Evolutionary conservation across 2,113 vertebrate species (phyloP).

Genomic region (Promerops cafer): DNA sequence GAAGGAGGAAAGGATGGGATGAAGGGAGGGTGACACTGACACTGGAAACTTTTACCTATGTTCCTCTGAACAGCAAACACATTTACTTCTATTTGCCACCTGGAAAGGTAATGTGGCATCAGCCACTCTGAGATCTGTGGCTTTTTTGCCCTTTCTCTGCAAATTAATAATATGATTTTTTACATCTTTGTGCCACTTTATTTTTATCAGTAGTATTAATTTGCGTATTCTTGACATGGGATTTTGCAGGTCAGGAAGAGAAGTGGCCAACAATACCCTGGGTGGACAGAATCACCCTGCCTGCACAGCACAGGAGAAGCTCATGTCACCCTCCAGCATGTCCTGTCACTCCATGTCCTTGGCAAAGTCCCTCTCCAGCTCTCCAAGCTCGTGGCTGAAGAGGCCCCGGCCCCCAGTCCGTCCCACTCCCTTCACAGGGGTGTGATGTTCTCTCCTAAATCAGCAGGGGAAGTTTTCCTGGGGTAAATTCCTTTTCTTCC

Average conservation of each 20-base stretch:
- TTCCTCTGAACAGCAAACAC: slow-evolving; percentile 16
- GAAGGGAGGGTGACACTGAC: background rate
- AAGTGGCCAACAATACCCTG: background rate
- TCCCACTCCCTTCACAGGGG: background rate
- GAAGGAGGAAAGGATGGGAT: background rate
- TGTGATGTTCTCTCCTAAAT: fast-evolving
- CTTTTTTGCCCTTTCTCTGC: background rate
- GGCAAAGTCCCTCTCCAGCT: background rate
- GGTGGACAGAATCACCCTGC: background rate
- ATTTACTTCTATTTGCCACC: background rate
- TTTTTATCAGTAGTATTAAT: background rate
- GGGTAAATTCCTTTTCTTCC: background rate
- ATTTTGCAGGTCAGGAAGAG: background rate
- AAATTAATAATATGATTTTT: background rate
- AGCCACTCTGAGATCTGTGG: background rate
- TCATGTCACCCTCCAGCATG: fast-evolving
- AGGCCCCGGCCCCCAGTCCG: fast-evolving
- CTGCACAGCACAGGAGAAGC: background rate
- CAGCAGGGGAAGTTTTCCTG: background rate
- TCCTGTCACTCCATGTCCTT: background rate
- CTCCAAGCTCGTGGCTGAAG: background rate
- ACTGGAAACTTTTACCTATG: background rate
- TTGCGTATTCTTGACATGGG: background rate
- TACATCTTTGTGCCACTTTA: background rate
- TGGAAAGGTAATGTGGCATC: background rate